A percentile compares a stretch with the other conserved stretches of the same genome.
These are phyloP conservation scores for Thripadectes ignobilis DNA, from an alignment of 2,797 vertebrate genomes.

Conservation along the genomic window DNA sequence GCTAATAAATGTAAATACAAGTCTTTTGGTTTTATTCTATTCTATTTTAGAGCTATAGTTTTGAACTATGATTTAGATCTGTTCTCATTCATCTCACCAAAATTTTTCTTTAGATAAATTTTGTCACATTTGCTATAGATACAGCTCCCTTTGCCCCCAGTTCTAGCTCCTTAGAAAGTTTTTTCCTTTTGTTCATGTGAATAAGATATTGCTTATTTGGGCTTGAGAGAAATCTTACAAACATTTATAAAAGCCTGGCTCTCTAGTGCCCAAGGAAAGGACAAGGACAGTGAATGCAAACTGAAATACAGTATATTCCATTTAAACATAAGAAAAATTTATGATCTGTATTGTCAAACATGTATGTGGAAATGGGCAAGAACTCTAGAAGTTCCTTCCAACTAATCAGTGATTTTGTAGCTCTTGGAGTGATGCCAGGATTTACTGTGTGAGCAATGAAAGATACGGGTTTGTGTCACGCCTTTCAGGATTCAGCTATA, in stretches of 20 bases:
- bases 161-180: not conserved
- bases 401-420: not conserved
- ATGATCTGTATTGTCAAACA: not conserved
- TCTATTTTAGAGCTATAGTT: slow-evolving; percentile 23
- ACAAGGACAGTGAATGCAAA: not conserved
- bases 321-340: not conserved
- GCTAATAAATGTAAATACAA: not conserved
- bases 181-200: not conserved
- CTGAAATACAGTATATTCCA: not conserved
- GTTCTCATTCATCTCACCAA: not conserved
- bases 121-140: slow-evolving; percentile 44
- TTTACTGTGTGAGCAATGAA: not conserved
- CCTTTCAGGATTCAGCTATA: not conserved
- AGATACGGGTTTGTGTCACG: not conserved
- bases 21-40: not conserved
- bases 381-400: not conserved
- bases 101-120: slow-evolving; percentile 53
- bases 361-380: not conserved
- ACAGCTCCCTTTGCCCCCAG: not conserved
- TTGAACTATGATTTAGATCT: slow-evolving; percentile 28
- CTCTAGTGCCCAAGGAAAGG: not conserved
- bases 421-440: not conserved
- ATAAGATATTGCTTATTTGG: not conserved
- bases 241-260: not conserved
- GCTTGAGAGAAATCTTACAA: not conserved